Percentiles rank a stretch among this genome's conserved stretches.
These are phyloP conservation scores for Drosophila anomelani DNA, from an alignment of 2,888 invertebrate genomes.

Conservation along the genomic window DNA sequence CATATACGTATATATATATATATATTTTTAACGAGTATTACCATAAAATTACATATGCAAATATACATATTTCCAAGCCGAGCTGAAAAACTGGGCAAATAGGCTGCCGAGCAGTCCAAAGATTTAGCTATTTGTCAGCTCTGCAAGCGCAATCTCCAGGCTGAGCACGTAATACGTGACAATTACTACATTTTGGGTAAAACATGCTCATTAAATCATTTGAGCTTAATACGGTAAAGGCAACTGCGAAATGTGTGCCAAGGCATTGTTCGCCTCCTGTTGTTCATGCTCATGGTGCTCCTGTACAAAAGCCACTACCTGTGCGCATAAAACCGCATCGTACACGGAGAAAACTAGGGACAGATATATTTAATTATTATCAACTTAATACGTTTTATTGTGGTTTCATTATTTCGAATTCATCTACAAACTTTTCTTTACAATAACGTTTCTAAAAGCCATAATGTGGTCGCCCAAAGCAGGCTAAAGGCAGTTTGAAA, in stretches of 20 bases:
- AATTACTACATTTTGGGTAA: constrained; percentile 79
- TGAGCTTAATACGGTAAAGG: constrained; percentile 64
- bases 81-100: constrained; percentile 28
- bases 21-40: constrained; percentile 76
- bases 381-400: background rate
- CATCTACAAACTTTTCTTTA: background rate
- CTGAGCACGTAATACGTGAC: constrained; percentile 80
- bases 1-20: constrained; percentile 61
- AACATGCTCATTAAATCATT: constrained; percentile 80
- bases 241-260: constrained; percentile 56
- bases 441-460: too few relatives aligned
- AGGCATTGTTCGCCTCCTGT: constrained; percentile 55
- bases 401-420: background rate
- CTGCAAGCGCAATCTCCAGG: constrained; percentile 64
- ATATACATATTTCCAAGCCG: constrained; percentile 66
- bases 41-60: constrained; percentile 80
- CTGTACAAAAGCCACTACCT: constrained; percentile 52
- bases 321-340: constrained; percentile 56
- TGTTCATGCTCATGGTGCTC: constrained; percentile 3
- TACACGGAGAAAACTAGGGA: constrained; percentile 11
- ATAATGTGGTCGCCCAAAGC: background rate
- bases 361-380: background rate
- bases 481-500: background rate
- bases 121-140: constrained; percentile 75
- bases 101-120: constrained; percentile 44